Evolutionary conservation across 1,140 invertebrate genomes (phyloP), one percentile per base, ranked within the genome.

Genomic region (Apis dorsata): DNA sequence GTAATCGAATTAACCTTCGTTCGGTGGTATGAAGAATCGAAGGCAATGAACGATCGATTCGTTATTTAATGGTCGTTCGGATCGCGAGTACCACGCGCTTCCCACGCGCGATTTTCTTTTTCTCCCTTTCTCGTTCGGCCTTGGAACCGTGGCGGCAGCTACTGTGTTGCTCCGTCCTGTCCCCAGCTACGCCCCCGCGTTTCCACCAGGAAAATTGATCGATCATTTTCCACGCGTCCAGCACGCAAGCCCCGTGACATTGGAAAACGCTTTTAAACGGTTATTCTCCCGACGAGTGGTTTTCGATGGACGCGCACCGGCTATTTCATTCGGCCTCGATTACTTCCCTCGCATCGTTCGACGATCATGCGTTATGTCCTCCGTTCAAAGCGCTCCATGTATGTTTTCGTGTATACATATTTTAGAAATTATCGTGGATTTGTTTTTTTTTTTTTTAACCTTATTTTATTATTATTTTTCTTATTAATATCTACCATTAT

Each of bases 231-330:
- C 80, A 44, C 44, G 51, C n/a, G 65, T 15, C 24, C 19, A 21
- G 34, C 34, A 55, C 34, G 72, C 75, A 77, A 59, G 55, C 53
- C 65, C 55, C 57, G 66, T 75, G 74, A 78, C 74, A 71, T 83
- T 77, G 81, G 74, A 63, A 71, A 78, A 77, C 74, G 74, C 49
- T 83, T 83, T 83, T 63, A 51, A 83, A 59, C 74, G 73, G 65
- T 77, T 77, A 70, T 70, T 77, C n/a, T 62, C 73, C 17, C 15
- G 21, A 68, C 62, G 24, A 81, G 79, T 34, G 62, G 4, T 73
- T 72, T 79, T 49, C 78, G 17, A 79, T 79, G 63, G 69, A 34
- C 21, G 68, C 68, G 49, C 49, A 51, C 44, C 44, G n/a, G 60
- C 49, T 44, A 63, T 55, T 81, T 57, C 72, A 57, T 9, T 21